Conservation (phyloP, 92 coral and sea anemone genomes). For the Anthopleura xanthogrammica region DNA sequence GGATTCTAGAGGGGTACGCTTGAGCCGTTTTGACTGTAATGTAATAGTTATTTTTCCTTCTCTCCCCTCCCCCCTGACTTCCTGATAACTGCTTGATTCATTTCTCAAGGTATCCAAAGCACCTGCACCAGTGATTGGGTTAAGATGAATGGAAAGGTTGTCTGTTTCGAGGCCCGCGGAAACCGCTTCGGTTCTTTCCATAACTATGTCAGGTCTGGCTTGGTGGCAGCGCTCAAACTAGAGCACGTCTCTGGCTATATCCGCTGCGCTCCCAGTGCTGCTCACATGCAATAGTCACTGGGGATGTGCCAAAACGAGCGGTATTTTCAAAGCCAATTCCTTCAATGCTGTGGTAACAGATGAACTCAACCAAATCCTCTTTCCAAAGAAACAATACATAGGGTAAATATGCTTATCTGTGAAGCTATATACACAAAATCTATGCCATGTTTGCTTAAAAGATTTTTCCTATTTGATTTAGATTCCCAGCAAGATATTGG, state of each 20-base stretch:
- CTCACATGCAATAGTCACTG: background rate
- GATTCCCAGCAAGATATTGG: background rate
- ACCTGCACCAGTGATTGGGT: background rate
- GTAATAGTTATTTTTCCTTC: too few relatives aligned
- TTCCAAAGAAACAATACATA: background rate
- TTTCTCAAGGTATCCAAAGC: background rate
- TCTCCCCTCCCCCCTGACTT: too few relatives aligned
- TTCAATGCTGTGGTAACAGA: slow-evolving; percentile 2
- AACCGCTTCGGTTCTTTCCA: slow-evolving; percentile 11
- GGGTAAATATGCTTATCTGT: background rate
- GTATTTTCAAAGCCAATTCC: background rate
- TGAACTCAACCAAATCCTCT: background rate
- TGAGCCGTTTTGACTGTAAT: too few relatives aligned
- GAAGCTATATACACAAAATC: too few relatives aligned
- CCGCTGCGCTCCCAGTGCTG: background rate
- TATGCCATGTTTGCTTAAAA: too few relatives aligned
- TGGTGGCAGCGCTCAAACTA: slow-evolving; percentile 22
- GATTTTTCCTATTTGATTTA: too few relatives aligned
- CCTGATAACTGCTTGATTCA: too few relatives aligned
- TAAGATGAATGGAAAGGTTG: slow-evolving; percentile 1
- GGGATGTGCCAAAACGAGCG: background rate
- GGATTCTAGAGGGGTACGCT: too few relatives aligned
- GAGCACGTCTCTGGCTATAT: background rate
- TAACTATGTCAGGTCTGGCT: slow-evolving; percentile 13
- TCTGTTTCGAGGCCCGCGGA: slow-evolving; percentile 13